These are phyloP conservation scores for Oryctolagus cuniculus DNA, from an alignment of 2,113 vertebrate species.

Conservation along the genomic window mOryCun1.1 NC_091449.1:20822501-20823000, in stretches of 20 bases:
- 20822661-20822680: neutral
- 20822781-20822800: neutral
- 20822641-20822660: neutral
- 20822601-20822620: no score
- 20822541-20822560: no score
- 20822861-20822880: neutral
- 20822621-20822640: neutral
- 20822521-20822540: no score
- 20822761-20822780: neutral
- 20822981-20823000: no score
- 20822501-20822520: no score
- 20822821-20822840: neutral
- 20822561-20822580: no score
- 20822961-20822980: no score
- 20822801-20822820: neutral
- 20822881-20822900: neutral
- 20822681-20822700: neutral
- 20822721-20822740: neutral
- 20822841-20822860: neutral
- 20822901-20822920: neutral
- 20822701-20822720: slow-evolving; percentile 15
- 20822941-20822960: no score
- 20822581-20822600: no score
- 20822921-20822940: no score
- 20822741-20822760: neutral